phyloP scores from a whole-genome alignment of 2,113 vertebrate genomes.

The Entomyzon cyanotis region DNA sequence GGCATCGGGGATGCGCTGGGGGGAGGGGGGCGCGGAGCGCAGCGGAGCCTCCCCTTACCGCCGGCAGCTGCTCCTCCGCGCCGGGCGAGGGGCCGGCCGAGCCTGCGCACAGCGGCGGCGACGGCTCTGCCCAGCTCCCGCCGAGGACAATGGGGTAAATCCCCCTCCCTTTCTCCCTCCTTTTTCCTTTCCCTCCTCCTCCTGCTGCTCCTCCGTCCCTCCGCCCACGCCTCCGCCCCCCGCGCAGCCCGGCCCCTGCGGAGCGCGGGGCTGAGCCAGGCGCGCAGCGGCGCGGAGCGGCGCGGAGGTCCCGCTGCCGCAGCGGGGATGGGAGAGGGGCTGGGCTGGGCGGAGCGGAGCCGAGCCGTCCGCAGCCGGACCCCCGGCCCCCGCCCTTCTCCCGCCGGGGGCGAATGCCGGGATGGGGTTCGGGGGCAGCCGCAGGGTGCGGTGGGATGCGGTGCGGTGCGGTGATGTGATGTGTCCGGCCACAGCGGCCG shows the following conservation, averaged over 20 bases:
- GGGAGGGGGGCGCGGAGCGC: too few species aligned
- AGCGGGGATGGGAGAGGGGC: background rate
- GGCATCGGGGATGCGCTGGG: too few species aligned
- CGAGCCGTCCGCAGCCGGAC: background rate
- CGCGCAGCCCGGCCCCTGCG: constrained; percentile 45
- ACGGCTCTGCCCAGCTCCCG: too few species aligned
- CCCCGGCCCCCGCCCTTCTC: background rate
- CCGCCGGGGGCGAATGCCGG: background rate
- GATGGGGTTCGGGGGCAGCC: background rate
- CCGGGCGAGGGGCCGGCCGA: too few species aligned
- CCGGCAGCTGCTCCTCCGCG: too few species aligned
- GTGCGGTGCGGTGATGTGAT: background rate
- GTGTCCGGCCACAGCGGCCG: background rate
- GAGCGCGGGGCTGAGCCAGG: constrained; percentile 43
- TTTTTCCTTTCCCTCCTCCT: too few species aligned
- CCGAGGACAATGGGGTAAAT: too few species aligned
- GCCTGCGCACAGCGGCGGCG: too few species aligned
- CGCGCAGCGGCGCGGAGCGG: constrained; percentile 48
- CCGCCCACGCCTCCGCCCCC: background rate
- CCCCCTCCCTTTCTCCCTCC: too few species aligned
- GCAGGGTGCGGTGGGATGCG: background rate
- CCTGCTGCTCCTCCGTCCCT: background rate
- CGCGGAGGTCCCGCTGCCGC: constrained; percentile 6
- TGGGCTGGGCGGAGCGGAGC: background rate
- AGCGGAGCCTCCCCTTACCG: too few species aligned